A percentile compares a stretch with the other conserved stretches of the same genome.
Conservation (phyloP, 2,888 invertebrate genomes). For the Timandra comae region DNA sequence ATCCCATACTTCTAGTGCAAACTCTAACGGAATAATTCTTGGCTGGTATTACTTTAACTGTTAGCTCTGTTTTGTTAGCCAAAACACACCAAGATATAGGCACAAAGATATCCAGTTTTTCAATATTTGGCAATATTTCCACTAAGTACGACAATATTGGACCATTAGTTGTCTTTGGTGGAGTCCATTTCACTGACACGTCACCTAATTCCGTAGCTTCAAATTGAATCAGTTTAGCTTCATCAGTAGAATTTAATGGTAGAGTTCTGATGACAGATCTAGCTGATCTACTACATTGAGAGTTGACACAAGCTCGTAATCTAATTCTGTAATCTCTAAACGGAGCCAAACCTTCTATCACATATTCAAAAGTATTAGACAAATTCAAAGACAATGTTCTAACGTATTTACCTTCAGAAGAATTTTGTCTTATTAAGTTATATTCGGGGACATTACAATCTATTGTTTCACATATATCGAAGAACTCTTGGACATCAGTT, state of each 20-base stretch:
- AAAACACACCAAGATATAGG: slow-evolving; percentile 48
- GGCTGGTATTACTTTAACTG: slow-evolving; percentile 30
- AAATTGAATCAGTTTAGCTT: slow-evolving; percentile 31
- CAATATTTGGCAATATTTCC: slow-evolving; percentile 44
- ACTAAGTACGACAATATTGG: slow-evolving; percentile 54
- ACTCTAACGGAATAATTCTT: slow-evolving; percentile 31
- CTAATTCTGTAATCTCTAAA: slow-evolving; percentile 59
- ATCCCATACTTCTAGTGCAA: slow-evolving; percentile 30
- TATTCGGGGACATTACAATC: slow-evolving; percentile 41
- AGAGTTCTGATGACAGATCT: slow-evolving; percentile 51
- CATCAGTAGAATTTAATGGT: slow-evolving; percentile 40
- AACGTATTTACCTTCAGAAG: slow-evolving; percentile 36
- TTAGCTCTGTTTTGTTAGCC: slow-evolving; percentile 26
- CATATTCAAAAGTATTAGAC: slow-evolving; percentile 32
- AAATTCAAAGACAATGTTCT: slow-evolving; percentile 43
- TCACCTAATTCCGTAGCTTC: slow-evolving; percentile 31
- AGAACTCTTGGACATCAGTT: slow-evolving; percentile 49
- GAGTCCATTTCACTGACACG: slow-evolving; percentile 47
- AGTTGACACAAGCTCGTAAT: slow-evolving; percentile 47
- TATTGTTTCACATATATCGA: slow-evolving; percentile 48
- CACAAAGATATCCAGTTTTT: slow-evolving; percentile 27
- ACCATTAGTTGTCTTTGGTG: slow-evolving; percentile 52
- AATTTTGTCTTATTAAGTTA: too few species aligned
- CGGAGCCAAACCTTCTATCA: slow-evolving; percentile 51
- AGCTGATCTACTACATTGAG: slow-evolving; percentile 48